These are phyloP conservation scores for Periophthalmus modestus DNA, from an alignment of 2,113 vertebrate genomes.

Conservation along the genomic window DNA sequence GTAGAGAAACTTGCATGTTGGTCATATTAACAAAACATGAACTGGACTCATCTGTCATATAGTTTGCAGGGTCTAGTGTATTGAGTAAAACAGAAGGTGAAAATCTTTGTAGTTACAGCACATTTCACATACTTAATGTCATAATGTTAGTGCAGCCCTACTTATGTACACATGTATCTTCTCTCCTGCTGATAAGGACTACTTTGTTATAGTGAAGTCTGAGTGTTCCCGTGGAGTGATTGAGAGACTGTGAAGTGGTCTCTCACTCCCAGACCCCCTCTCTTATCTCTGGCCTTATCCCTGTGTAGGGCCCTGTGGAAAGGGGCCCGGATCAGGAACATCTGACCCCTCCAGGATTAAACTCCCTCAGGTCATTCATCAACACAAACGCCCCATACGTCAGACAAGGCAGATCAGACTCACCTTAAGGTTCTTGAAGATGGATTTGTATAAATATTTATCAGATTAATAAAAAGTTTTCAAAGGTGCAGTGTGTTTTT, in stretches of 20 bases:
- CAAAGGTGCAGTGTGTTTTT: neutral
- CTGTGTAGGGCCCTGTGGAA: conserved; percentile 14
- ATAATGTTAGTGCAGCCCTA: neutral
- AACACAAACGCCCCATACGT: conserved; percentile 11
- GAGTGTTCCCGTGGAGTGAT: neutral
- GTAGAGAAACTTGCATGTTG: no score
- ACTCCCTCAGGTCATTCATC: conserved; percentile 31
- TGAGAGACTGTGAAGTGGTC: conserved; percentile 13
- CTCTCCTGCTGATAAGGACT: neutral
- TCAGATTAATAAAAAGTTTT: neutral
- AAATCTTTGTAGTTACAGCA: neutral
- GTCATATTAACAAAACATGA: no score
- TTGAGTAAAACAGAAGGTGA: no score
- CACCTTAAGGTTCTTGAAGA: neutral
- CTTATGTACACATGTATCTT: neutral
- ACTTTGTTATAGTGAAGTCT: neutral
- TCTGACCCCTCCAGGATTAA: conserved; percentile 42
- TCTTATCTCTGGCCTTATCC: conserved; percentile 24
- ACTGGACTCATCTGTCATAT: no score
- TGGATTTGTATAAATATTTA: neutral
- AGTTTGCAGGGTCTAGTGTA: no score
- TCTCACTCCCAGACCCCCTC: neutral
- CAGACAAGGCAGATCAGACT: neutral
- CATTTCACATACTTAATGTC: neutral
- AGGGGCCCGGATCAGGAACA: conserved; percentile 32